phyloP scores from a whole-genome alignment of 2,113 vertebrate genomes.

The Cisticola juncidis region DNA sequence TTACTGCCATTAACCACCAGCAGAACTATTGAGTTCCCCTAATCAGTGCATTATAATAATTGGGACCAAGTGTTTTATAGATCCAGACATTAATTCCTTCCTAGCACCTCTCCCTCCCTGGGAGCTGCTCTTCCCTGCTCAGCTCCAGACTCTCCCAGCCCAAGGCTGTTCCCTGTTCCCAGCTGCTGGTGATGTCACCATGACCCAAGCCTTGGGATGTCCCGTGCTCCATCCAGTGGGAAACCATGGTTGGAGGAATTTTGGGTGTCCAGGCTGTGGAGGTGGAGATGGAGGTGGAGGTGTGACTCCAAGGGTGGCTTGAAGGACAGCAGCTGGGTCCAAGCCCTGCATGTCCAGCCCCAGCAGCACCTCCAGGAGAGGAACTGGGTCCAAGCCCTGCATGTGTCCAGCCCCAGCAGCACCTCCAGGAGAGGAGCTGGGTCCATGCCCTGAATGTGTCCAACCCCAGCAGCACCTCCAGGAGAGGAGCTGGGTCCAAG shows the following conservation, averaged over 20 bases:
- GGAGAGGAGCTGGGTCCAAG: neutral
- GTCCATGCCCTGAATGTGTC: rapidly evolving
- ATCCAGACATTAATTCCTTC: slow-evolving; percentile 54
- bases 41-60: slow-evolving; percentile 71
- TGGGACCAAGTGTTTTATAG: slow-evolving; percentile 69
- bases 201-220: neutral
- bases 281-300: neutral
- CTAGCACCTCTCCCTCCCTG: slow-evolving; percentile 2
- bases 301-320: neutral
- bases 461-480: neutral
- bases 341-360: too few relatives aligned
- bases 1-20: slow-evolving; percentile 67
- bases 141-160: neutral
- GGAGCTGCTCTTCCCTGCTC: neutral
- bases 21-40: slow-evolving; percentile 68
- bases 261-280: neutral
- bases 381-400: neutral
- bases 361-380: neutral
- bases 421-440: neutral
- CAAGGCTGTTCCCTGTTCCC: rapidly evolving
- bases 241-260: neutral
- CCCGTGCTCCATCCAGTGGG: rapidly evolving
- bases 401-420: too few relatives aligned
- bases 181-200: neutral
- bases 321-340: neutral